Percentiles rank a stretch among this genome's conserved stretches.
Conservation (phyloP, 30 jellyfish, hydroid and myxozoan species). For the Mastigias papua region DNA sequence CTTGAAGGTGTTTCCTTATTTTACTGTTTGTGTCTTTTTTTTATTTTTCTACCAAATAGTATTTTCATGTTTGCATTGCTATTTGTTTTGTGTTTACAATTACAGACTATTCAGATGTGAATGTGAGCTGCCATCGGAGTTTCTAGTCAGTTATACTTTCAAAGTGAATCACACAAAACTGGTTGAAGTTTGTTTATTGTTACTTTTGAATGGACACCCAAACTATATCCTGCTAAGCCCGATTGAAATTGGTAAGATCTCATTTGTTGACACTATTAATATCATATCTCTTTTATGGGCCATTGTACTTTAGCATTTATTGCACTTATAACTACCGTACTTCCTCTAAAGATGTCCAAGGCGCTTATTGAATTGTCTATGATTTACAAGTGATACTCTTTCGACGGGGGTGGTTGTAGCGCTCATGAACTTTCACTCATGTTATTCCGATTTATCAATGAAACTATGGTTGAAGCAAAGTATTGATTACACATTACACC, state of each 20-base stretch:
- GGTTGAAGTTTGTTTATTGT: slow-evolving; percentile 51
- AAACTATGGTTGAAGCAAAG: too few relatives aligned
- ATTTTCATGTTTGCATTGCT: too few relatives aligned
- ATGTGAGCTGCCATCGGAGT: slow-evolving; percentile 25
- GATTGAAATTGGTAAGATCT: background rate
- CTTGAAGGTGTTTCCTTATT: background rate
- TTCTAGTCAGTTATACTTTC: slow-evolving; percentile 67
- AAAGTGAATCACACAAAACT: slow-evolving; percentile 18
- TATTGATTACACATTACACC: too few relatives aligned
- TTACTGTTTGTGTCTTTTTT: background rate
- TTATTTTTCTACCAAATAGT: background rate
- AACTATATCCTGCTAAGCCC: slow-evolving; percentile 64
- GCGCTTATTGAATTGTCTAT: too few relatives aligned
- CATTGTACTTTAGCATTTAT: too few relatives aligned
- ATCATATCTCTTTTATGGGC: background rate
- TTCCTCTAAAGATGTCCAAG: too few relatives aligned
- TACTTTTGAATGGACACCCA: slow-evolving; percentile 54
- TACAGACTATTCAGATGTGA: slow-evolving; percentile 80
- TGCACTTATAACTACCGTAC: too few relatives aligned
- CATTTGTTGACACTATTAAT: background rate
- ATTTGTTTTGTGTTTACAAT: background rate
- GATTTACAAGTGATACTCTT: too few relatives aligned
- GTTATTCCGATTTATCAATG: too few relatives aligned
- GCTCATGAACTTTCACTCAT: too few relatives aligned
- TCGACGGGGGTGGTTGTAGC: too few relatives aligned